These are phyloP conservation scores for Notarius quadriscutis DNA, from an alignment of 2,113 vertebrate species.

Conservation along the genomic window DNA sequence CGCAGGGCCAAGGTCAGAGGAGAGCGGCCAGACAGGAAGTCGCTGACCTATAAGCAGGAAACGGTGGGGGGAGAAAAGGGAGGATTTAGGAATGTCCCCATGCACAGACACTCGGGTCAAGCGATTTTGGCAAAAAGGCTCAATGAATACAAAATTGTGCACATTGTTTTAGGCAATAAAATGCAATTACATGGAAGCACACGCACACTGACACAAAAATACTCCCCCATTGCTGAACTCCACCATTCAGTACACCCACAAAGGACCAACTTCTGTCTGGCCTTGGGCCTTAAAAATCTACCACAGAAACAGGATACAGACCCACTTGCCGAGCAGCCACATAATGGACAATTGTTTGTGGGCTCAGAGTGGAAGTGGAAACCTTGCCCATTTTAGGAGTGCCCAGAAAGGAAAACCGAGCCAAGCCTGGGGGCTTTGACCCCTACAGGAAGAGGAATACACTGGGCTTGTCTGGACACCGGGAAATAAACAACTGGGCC, in stretches of 20 bases:
- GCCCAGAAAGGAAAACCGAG: conserved; percentile 61
- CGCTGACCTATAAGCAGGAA: conserved; percentile 84
- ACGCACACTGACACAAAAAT: conserved; percentile 55
- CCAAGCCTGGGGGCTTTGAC: conserved; percentile 63
- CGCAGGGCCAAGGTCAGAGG: conserved; percentile 93
- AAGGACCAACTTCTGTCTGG: conserved; percentile 75
- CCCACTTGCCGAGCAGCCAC: conserved; percentile 65
- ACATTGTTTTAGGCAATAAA: conserved; percentile 54
- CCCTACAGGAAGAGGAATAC: conserved; percentile 57
- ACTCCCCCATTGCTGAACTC: conserved; percentile 65
- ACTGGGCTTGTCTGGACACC: conserved; percentile 56
- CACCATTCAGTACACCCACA: conserved; percentile 71
- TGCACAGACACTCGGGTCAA: conserved; percentile 6
- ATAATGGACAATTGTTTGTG: conserved; percentile 73
- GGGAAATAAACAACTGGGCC: background rate
- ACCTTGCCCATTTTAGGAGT: conserved; percentile 73
- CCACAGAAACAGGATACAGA: conserved; percentile 73
- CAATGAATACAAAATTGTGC: conserved; percentile 28
- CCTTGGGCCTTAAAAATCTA: conserved; percentile 71
- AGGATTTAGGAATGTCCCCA: conserved; percentile 44
- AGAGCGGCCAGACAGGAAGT: conserved; percentile 95
- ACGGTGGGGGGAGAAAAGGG: background rate
- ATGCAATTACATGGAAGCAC: conserved; percentile 55
- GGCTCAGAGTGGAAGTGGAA: conserved; percentile 68
- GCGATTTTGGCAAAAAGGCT: conserved; percentile 26